Percentiles rank a stretch among this genome's conserved stretches.
phyloP scores from a whole-genome alignment of 2,888 invertebrate genomes.

The Loripinus fragilis region DNA sequence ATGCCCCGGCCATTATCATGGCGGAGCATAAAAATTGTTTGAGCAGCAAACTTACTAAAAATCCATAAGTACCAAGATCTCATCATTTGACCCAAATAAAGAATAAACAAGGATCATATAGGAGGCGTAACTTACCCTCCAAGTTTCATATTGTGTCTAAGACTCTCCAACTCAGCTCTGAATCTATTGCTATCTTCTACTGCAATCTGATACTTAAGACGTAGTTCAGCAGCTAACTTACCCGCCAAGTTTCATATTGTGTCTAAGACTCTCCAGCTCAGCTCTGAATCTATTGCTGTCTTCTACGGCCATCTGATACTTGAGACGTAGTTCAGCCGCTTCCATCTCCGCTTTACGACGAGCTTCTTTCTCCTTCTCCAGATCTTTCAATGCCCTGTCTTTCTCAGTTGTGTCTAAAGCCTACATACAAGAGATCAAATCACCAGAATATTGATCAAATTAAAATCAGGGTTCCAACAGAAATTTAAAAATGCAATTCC shows the following conservation, averaged over 20 bases:
- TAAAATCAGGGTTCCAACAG: no score
- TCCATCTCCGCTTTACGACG: slow-evolving; percentile 87
- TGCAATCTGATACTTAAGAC: slow-evolving; percentile 77
- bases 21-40: no score
- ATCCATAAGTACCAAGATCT: no score
- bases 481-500: no score
- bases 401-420: slow-evolving; percentile 91
- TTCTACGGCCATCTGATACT: slow-evolving; percentile 75
- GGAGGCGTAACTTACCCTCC: slow-evolving; percentile 57
- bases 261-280: slow-evolving; percentile 57
- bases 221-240: slow-evolving; percentile 79
- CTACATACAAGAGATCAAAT: no score
- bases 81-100: no score
- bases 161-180: slow-evolving; percentile 59
- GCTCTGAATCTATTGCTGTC: slow-evolving; percentile 77
- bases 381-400: slow-evolving; percentile 87
- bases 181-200: slow-evolving; percentile 78
- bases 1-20: no score
- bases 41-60: no score
- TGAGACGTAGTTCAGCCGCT: slow-evolving; percentile 82
- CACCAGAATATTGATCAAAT: no score
- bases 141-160: slow-evolving; percentile 60
- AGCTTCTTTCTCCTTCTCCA: slow-evolving; percentile 87
- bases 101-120: no score
- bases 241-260: slow-evolving; percentile 60